These are phyloP conservation scores for Morus bassanus DNA, from an alignment of 2,797 vertebrate genomes.

Conservation along the genomic window DNA sequence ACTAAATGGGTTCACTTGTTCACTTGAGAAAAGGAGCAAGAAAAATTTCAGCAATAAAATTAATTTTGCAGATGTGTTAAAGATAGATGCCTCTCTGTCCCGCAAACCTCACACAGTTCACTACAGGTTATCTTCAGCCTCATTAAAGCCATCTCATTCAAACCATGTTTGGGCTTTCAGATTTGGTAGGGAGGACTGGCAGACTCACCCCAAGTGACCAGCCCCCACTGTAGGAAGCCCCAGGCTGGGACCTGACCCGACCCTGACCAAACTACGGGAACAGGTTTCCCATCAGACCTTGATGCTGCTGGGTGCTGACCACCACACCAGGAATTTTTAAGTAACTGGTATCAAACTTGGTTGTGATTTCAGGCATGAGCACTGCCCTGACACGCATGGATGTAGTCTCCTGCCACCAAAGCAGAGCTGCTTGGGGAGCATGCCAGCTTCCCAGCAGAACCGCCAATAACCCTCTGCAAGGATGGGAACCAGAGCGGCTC, in stretches of 20 bases:
- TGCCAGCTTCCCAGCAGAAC: not conserved
- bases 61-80: not conserved
- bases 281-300: not conserved
- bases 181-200: not conserved
- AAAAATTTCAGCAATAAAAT: not conserved
- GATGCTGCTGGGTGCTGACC: not conserved
- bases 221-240: not conserved
- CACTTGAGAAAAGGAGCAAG: not conserved
- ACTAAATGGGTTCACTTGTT: not conserved
- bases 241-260: not conserved
- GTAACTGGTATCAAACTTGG: not conserved
- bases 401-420: not conserved
- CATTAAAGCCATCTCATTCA: not conserved
- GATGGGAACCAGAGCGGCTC: not conserved
- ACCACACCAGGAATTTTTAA: not conserved
- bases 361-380: not conserved
- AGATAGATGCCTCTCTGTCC: not conserved
- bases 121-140: not conserved
- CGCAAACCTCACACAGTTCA: not conserved
- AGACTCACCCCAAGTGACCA: not conserved
- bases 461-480: not conserved
- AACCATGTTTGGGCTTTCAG: not conserved
- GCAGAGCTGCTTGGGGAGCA: accelerated
- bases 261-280: not conserved
- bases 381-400: not conserved